phyloP scores from a whole-genome alignment of 53 echinoderm and acorn worm genomes.

The Holothuria scabra region DNA sequence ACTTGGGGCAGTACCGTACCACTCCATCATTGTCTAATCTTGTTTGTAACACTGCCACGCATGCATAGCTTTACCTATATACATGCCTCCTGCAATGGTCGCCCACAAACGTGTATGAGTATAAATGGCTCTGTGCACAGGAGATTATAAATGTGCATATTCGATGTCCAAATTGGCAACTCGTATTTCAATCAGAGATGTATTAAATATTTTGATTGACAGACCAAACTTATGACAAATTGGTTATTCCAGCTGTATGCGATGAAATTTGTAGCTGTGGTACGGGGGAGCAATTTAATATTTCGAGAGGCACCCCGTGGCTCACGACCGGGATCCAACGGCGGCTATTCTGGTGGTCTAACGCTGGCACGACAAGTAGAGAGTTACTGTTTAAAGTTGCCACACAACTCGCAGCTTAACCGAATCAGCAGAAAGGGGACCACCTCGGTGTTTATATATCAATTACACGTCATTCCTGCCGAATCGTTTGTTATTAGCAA shows the following conservation, averaged over 20 bases:
- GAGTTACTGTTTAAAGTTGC: slow-evolving; percentile 79
- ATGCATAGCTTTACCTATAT: too few species aligned
- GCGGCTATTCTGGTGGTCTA: slow-evolving; percentile 63
- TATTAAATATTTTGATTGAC: slow-evolving; percentile 52
- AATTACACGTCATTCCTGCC: slow-evolving; percentile 48
- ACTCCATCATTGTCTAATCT: too few species aligned
- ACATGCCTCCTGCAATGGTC: too few species aligned
- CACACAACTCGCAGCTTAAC: slow-evolving; percentile 70
- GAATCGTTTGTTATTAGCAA: slow-evolving; percentile 37
- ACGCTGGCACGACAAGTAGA: slow-evolving; percentile 44
- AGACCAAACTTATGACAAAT: slow-evolving; percentile 45
- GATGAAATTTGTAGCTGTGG: slow-evolving; percentile 11
- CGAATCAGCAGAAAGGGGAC: slow-evolving; percentile 59
- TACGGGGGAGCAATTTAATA: slow-evolving; percentile 50
- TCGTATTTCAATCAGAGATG: slow-evolving; percentile 37
- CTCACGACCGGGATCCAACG: slow-evolving; percentile 17
- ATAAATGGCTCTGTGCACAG: too few species aligned
- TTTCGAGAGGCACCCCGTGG: slow-evolving; percentile 45
- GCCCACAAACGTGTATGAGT: too few species aligned
- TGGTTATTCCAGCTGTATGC: slow-evolving; percentile 55
- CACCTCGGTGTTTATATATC: slow-evolving; percentile 75
- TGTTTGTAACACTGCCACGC: too few species aligned
- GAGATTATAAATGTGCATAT: slow-evolving; percentile 31
- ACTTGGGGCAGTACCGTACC: too few species aligned
- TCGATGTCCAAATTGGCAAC: slow-evolving; percentile 44